phyloP scores from a whole-genome alignment of 2,888 invertebrate species.

The Sturmia bella region DNA sequence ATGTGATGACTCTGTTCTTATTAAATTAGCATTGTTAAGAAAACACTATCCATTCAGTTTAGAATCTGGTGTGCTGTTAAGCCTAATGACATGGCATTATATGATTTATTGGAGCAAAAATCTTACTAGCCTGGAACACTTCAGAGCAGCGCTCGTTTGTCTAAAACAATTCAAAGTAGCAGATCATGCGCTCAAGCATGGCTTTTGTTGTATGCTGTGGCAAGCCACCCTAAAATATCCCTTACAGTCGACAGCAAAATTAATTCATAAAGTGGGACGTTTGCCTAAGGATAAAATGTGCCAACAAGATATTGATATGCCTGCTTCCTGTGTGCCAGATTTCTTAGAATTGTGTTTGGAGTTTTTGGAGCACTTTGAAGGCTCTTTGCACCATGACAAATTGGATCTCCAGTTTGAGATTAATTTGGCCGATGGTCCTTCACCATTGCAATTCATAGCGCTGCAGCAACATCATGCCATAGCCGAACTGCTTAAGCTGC shows the following conservation, averaged over 20 bases:
- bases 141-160: conserved; percentile 88
- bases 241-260: conserved; percentile 88
- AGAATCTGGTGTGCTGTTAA: conserved; percentile 88
- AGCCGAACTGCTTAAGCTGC: conserved; percentile 89
- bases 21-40: conserved; percentile 85
- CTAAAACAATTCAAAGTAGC: conserved; percentile 82
- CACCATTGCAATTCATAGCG: conserved; percentile 87
- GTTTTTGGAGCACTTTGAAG: conserved; percentile 77
- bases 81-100: conserved; percentile 96
- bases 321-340: conserved; percentile 85
- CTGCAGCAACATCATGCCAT: conserved; percentile 89
- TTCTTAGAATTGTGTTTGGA: conserved; percentile 85
- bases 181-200: conserved; percentile 84
- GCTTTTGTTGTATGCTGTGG: conserved; percentile 93
- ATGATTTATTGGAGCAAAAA: conserved; percentile 93
- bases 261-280: conserved; percentile 91
- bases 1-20: conserved; percentile 82
- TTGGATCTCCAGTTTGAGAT: conserved; percentile 80
- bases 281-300: conserved; percentile 93
- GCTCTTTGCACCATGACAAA: conserved; percentile 77
- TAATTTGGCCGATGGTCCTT: conserved; percentile 80
- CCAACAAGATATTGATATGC: conserved; percentile 88
- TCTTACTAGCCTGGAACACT: conserved; percentile 85
- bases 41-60: conserved; percentile 94
- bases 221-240: conserved; percentile 92